Conservation (phyloP, 2,888 invertebrate genomes). For the Agriopis aurantiaria region DNA sequence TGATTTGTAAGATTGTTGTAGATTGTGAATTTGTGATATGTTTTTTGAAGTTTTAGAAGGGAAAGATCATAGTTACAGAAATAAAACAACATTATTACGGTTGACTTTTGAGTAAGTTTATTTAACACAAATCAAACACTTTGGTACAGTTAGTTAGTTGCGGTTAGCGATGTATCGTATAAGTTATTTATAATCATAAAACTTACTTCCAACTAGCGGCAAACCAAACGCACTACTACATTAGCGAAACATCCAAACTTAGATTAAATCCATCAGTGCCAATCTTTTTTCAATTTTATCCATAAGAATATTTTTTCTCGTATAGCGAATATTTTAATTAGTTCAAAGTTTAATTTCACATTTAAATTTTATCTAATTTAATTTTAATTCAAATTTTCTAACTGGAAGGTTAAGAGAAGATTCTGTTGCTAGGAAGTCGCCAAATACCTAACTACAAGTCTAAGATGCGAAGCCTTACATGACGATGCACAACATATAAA, state of each 20-base stretch:
- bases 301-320: constrained; percentile 48
- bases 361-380: constrained; percentile 68
- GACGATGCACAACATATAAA: constrained; percentile 80
- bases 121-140: constrained; percentile 87
- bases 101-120: constrained; percentile 84
- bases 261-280: constrained; percentile 52
- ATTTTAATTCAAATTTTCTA: constrained; percentile 71
- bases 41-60: neutral
- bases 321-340: constrained; percentile 53
- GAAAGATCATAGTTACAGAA: constrained; percentile 43
- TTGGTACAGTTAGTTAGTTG: constrained; percentile 85
- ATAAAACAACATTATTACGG: constrained; percentile 70
- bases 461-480: constrained; percentile 79
- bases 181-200: constrained; percentile 60
- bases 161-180: constrained; percentile 73
- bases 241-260: constrained; percentile 68
- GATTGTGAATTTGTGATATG: constrained; percentile 22
- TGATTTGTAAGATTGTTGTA: constrained; percentile 15
- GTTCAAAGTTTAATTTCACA: constrained; percentile 68
- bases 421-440: constrained; percentile 83
- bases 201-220: constrained; percentile 67
- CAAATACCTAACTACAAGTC: constrained; percentile 81
- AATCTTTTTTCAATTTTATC: constrained; percentile 41
- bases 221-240: constrained; percentile 72
- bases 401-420: constrained; percentile 82